Evolutionary conservation across 2,797 vertebrate species (phyloP).

Genomic region (Hipposideros larvatus): DNA sequence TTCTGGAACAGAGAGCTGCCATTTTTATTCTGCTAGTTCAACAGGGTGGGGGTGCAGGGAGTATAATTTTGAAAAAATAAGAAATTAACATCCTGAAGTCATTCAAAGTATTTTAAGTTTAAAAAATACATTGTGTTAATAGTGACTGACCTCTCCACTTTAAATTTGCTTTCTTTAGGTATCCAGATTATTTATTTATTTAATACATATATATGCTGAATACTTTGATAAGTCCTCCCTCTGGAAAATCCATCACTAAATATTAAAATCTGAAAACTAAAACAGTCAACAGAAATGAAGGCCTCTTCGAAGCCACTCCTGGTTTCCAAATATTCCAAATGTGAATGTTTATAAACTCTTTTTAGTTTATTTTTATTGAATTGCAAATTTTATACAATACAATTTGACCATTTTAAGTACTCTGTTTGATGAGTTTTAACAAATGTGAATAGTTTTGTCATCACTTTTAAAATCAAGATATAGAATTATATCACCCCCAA

Average conservation of each 20-base stretch:
- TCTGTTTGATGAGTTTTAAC: not conserved
- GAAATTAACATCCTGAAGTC: not conserved
- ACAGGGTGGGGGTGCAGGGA: not conserved
- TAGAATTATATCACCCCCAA: not conserved
- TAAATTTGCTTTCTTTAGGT: not conserved
- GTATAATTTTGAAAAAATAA: not conserved
- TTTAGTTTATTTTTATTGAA: not conserved
- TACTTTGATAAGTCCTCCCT: not conserved
- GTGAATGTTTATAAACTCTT: not conserved
- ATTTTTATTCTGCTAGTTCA: not conserved
- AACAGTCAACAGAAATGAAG: not conserved
- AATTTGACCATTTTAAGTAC: not conserved
- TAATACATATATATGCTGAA: not conserved
- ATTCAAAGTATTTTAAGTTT: not conserved
- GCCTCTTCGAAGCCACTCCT: not conserved
- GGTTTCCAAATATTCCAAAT: not conserved
- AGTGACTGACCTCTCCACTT: not conserved
- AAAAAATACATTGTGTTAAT: not conserved
- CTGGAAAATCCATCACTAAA: not conserved
- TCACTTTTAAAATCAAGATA: not conserved
- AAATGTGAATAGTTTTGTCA: not conserved
- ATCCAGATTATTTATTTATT: constrained; percentile 1
- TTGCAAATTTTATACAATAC: not conserved
- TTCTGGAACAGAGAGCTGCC: not conserved
- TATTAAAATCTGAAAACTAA: not conserved